Evolutionary conservation across 2,888 invertebrate species (phyloP).

Genomic region (Perithous albicinctus): DNA sequence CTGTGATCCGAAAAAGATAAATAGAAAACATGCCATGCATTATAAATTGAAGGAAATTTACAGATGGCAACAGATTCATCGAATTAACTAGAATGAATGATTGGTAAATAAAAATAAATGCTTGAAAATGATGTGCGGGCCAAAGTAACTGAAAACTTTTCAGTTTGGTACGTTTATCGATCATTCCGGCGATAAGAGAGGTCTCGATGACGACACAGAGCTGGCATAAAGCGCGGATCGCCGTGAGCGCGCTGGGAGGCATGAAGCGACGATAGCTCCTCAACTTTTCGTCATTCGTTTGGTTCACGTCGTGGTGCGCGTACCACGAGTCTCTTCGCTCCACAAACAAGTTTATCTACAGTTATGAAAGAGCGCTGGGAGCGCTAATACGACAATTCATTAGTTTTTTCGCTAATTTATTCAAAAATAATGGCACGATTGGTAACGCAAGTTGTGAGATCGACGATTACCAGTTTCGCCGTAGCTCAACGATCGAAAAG

Average conservation of each 20-base stretch:
- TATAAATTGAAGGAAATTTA: too few relatives aligned
- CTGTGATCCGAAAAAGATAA: neutral
- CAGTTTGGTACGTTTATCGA: conserved; percentile 57
- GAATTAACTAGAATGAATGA: neutral
- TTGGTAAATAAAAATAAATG: neutral
- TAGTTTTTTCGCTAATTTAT: conserved; percentile 28
- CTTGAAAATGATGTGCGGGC: neutral
- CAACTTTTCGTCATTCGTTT: conserved; percentile 69
- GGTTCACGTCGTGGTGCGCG: conserved; percentile 68
- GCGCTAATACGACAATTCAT: conserved; percentile 21
- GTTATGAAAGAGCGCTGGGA: conserved; percentile 63
- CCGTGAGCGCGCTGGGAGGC: neutral
- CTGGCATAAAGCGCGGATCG: conserved; percentile 8
- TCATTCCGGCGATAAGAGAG: conserved; percentile 66
- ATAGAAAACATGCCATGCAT: too few relatives aligned
- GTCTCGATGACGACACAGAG: conserved; percentile 63
- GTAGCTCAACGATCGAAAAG: conserved; percentile 60
- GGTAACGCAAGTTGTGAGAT: conserved; percentile 70
- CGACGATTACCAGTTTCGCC: conserved; percentile 67
- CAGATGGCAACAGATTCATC: too few relatives aligned
- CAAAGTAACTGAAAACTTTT: neutral
- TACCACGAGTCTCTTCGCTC: conserved; percentile 35
- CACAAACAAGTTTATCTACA: conserved; percentile 39
- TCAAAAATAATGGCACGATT: conserved; percentile 75
- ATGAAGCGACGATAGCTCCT: conserved; percentile 42